Base-by-base conservation (phyloP, 2,888 invertebrate genomes). In the Melolontha melolontha region DNA sequence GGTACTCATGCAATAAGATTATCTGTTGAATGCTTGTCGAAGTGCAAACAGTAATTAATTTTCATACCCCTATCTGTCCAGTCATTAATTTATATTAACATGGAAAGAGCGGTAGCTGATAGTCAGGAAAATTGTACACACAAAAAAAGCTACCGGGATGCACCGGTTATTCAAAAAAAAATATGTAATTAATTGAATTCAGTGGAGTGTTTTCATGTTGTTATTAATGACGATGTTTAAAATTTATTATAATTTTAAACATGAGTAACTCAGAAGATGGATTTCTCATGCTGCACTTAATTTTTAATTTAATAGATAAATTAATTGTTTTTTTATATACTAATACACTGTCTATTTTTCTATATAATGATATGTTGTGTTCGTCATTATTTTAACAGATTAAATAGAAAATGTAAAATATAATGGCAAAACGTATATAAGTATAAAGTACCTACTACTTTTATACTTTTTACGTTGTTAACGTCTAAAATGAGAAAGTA, bases 1-100 rank as follows among this genome's bases (percentile, higher is more conserved):
- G 40, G 44, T 59, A 29, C 44, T 59, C 59, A 44, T 59, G 59
- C 44, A 59, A 44, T 44, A 44, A 59, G 59, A 59, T 59, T 59
- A 59, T 59, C 59, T 59, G 59, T 59, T 59, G 59, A 59, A 59
- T 59, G 59, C 59, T 59, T 34, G 59, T 47, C 12, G 59, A 59
- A 59, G 59, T 59, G 59, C 44, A 55, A 55, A 55, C 55, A 55
- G 55, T 55, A 59, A 59, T 59, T 59, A 59, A 59, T 59, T 44
- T 44, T 44, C 44, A 44, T 59, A 44, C 59, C 59, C 59, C 44
- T 55, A 55, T 59, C 44, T 59, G 11, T 55, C 41, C 44, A 10
- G 59, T 59, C 44, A 44, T 59, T 59, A 59, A 59, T 59, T 44
- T 44, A 44, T 59, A 44, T 44, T 44, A 59, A 59, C 59, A 27